Evolutionary conservation across 2,888 invertebrate genomes (phyloP).

Genomic region (Stenchaetothrips biformis): DNA sequence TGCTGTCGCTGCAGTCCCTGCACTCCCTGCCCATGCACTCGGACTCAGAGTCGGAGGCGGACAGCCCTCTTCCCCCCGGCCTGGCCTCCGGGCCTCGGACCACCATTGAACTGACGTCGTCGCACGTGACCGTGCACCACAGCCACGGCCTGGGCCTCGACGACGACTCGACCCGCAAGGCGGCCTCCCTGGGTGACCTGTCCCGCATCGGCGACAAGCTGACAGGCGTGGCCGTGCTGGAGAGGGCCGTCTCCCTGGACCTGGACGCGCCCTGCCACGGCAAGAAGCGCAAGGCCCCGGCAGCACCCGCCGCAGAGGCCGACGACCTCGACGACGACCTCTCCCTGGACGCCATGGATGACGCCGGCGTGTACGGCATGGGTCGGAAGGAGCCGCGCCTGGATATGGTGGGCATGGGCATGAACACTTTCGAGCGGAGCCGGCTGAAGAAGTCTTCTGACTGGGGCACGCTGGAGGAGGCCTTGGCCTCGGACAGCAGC

Average conservation of each 20-base stretch:
- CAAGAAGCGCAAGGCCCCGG: conserved; percentile 64
- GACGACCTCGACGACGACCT: conserved; percentile 40
- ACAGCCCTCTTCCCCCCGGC: conserved; percentile 49
- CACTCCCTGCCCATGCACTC: conserved; percentile 39
- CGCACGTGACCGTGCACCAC: conserved; percentile 70
- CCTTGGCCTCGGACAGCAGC: conserved; percentile 42
- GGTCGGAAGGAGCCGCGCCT: conserved; percentile 42
- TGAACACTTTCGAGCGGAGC: conserved; percentile 59
- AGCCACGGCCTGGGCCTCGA: conserved; percentile 53
- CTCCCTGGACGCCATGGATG: conserved; percentile 33
- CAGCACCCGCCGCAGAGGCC: conserved; percentile 43
- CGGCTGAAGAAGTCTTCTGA: conserved; percentile 68
- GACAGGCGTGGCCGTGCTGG: conserved; percentile 44
- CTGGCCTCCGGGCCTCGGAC: conserved; percentile 66
- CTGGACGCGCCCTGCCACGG: conserved; percentile 39
- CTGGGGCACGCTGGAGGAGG: conserved; percentile 71
- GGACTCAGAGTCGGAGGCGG: conserved; percentile 48
- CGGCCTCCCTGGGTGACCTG: conserved; percentile 73
- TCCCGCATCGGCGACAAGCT: conserved; percentile 57
- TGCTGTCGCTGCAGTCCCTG: background rate
- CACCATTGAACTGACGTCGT: conserved; percentile 67
- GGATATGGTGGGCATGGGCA: conserved; percentile 49
- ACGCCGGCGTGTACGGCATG: conserved; percentile 40
- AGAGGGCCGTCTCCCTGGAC: conserved; percentile 75
- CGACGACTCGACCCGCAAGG: conserved; percentile 63